A percentile compares a stretch with the other conserved stretches of the same genome.
phyloP scores from a whole-genome alignment of 2,797 vertebrate species.

The Octomys mimax region DNA sequence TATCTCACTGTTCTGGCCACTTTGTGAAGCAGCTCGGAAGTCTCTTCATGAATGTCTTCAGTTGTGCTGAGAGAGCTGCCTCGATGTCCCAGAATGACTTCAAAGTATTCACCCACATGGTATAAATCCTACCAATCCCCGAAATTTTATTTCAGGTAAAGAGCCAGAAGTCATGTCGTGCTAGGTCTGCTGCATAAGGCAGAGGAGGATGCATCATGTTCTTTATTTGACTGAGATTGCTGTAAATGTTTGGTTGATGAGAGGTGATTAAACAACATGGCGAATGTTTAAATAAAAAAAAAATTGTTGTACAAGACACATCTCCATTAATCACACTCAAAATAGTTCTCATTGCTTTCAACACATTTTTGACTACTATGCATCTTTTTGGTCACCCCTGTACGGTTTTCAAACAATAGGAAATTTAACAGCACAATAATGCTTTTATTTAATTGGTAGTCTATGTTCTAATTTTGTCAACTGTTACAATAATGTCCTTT shows the following conservation, averaged over 20 bases:
- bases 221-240: background rate
- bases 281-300: background rate
- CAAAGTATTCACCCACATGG: background rate
- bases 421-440: background rate
- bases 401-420: constrained; percentile 47
- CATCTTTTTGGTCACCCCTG: background rate
- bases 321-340: background rate
- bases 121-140: too few species aligned
- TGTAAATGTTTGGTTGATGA: background rate
- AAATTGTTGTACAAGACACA: background rate
- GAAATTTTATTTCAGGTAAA: background rate
- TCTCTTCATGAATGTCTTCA: background rate
- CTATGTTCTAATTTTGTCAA: constrained; percentile 34
- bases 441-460: constrained; percentile 34
- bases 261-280: background rate
- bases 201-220: background rate
- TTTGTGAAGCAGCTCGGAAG: background rate
- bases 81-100: background rate
- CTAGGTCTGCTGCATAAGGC: background rate
- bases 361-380: background rate
- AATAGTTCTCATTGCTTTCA: background rate
- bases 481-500: background rate
- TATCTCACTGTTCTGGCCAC: background rate
- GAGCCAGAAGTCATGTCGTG: background rate
- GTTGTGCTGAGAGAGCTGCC: background rate